A percentile compares a stretch with the other conserved stretches of the same genome.
These are phyloP conservation scores for Cephus spinipes DNA, from an alignment of 2,888 invertebrate species.

Conservation along the genomic window DNA sequence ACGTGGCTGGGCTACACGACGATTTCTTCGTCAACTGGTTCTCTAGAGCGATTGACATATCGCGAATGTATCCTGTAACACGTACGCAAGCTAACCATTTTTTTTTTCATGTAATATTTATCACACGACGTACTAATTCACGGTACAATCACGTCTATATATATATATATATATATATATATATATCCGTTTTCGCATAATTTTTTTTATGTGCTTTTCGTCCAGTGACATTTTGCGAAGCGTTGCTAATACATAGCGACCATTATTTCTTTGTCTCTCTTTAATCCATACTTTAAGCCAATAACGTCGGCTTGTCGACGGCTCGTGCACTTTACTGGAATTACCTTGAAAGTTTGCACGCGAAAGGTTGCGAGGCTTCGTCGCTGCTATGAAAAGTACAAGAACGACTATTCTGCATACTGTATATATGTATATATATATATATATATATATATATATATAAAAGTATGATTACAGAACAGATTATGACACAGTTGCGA, in stretches of 20 bases:
- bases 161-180: too few species aligned
- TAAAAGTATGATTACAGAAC: background rate
- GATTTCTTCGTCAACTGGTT: background rate
- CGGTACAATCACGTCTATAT: background rate
- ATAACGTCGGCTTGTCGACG: background rate
- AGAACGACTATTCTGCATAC: background rate
- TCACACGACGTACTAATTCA: background rate
- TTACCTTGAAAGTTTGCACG: background rate
- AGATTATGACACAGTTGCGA: background rate
- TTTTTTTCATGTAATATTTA: background rate
- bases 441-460: background rate
- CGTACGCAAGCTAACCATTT: background rate
- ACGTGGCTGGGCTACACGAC: background rate
- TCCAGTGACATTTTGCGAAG: background rate
- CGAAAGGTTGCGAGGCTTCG: background rate
- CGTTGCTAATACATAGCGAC: background rate
- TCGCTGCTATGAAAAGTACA: background rate
- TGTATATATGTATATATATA: background rate
- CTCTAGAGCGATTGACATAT: background rate
- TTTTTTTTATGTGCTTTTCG: background rate
- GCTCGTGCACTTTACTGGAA: background rate
- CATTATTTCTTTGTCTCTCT: background rate
- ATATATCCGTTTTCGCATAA: too few species aligned
- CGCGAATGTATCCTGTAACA: background rate
- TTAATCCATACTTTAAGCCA: background rate